Evolutionary conservation across 1,140 invertebrate species (phyloP).

Genomic region (Habropoda laboriosa): DNA sequence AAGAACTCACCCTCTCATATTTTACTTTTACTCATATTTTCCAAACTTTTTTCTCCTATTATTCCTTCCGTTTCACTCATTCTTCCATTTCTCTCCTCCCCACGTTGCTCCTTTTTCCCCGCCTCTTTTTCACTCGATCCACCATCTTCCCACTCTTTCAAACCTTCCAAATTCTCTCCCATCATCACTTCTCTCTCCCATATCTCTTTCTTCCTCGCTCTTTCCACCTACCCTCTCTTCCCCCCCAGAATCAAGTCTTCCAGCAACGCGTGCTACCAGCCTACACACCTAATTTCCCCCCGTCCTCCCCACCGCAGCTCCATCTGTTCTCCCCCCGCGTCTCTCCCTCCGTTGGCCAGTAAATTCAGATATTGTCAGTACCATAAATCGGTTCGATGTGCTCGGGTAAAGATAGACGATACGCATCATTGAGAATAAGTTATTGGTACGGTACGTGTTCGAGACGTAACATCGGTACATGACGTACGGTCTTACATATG

Average conservation of each 20-base stretch:
- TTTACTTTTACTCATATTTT: not conserved
- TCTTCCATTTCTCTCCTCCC: too few species aligned
- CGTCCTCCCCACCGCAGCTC: not conserved
- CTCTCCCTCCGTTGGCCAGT: not conserved
- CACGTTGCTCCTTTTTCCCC: not conserved
- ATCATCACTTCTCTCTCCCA: too few species aligned
- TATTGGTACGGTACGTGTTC: conserved; percentile 70
- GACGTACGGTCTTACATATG: conserved; percentile 70
- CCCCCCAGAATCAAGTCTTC: too few species aligned
- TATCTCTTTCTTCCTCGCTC: not conserved
- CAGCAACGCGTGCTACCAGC: too few species aligned
- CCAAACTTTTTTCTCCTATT: not conserved
- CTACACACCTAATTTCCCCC: not conserved
- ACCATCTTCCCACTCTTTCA: too few species aligned
- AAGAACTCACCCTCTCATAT: not conserved
- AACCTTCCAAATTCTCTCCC: too few species aligned
- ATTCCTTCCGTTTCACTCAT: too few species aligned
- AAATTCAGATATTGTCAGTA: conserved; percentile 43
- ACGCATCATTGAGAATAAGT: conserved; percentile 75
- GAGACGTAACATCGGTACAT: conserved; percentile 60
- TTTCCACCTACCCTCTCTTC: not conserved
- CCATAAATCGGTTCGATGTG: conserved; percentile 66
- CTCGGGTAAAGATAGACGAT: conserved; percentile 70
- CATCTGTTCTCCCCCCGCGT: too few species aligned
- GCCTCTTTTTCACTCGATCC: not conserved